Evolutionary conservation across 2,888 invertebrate species (phyloP), one percentile per base, ranked within the genome.

Genomic region (Acleris cristana): DNA sequence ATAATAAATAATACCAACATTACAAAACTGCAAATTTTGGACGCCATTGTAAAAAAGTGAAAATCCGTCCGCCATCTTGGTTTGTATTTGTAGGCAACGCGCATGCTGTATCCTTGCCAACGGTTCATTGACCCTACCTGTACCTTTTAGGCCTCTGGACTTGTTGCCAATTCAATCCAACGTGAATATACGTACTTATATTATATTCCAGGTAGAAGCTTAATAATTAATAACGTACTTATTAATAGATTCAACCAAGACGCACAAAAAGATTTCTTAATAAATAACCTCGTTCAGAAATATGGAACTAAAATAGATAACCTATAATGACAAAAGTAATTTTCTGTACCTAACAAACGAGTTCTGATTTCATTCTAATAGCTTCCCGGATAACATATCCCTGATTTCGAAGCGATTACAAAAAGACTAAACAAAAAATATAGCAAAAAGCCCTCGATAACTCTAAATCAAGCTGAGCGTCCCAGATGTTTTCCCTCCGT

Each of bases 401-500:
- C 18, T 52, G 26, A 57, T 66, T 51, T 62, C 61, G n/a, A 51
- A 57, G 21, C 57, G 40, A 4, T 54, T 44, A 52, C 40, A 40
- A 65, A 54, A 57, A 67, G 14, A n/a, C 48, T 40, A 26, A 63
- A 67, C 40, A 62, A 64, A 54, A 64, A 64, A 45, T 48, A 61
- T 48, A 56, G 34, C 44, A 62, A 65, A 65, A 60, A 69, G 45
- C 44, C 51, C 69, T 65, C 65, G 54, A 55, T 53, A 58, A 51
- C 58, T 57, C 59, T 60, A 60, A 63, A 67, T 60, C 59, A 67
- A 62, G 62, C 67, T 53, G 56, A 34, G 62, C 76, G 76, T 71
- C 75, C 78, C 79, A 81, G 79, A 81, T 85, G 85, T 85, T 85
- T 85, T 85, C 85, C 74, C 68, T 75, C 69, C 74, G 56, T 82